A percentile compares a stretch with the other conserved stretches of the same genome.
Conservation (phyloP, 1,140 invertebrate species). For the Cylas formicarius region DNA sequence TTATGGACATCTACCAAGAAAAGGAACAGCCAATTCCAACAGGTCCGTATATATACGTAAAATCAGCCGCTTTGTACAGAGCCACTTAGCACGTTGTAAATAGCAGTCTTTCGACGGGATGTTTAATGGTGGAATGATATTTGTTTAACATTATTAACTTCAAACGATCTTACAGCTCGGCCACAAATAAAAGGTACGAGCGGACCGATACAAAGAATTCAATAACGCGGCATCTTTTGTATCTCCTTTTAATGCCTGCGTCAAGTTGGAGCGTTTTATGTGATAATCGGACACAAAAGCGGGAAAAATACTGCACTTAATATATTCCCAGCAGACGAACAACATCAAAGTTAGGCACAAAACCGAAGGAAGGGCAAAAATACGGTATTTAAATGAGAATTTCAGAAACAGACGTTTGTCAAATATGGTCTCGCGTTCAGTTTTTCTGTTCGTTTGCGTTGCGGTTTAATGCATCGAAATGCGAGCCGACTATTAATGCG, state of each 20-base stretch:
- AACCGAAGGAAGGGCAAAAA: conserved; percentile 16
- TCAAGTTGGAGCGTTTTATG: no score
- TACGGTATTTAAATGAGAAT: conserved; percentile 21
- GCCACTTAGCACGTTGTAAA: conserved; percentile 2
- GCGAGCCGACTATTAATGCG: conserved; percentile 17
- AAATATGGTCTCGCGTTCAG: conserved; percentile 18
- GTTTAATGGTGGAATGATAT: background rate
- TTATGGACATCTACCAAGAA: conserved; percentile 22
- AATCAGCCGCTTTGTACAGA: background rate
- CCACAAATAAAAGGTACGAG: no score
- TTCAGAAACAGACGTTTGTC: conserved; percentile 24
- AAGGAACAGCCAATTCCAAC: conserved; percentile 18
- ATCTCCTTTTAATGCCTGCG: no score
- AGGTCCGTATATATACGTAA: conserved; percentile 19
- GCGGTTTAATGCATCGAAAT: conserved; percentile 19
- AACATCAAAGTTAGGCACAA: conserved; percentile 19
- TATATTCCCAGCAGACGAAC: conserved; percentile 23
- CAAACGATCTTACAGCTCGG: background rate
- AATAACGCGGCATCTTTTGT: no score
- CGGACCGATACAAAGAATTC: no score
- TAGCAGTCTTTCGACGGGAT: background rate
- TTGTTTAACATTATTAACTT: background rate
- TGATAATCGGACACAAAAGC: conserved; percentile 8
- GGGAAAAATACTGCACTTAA: conserved; percentile 19
- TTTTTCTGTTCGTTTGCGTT: conserved; percentile 17